Conservation (phyloP, 2,113 vertebrate species). For the Scomber scombrus region DNA sequence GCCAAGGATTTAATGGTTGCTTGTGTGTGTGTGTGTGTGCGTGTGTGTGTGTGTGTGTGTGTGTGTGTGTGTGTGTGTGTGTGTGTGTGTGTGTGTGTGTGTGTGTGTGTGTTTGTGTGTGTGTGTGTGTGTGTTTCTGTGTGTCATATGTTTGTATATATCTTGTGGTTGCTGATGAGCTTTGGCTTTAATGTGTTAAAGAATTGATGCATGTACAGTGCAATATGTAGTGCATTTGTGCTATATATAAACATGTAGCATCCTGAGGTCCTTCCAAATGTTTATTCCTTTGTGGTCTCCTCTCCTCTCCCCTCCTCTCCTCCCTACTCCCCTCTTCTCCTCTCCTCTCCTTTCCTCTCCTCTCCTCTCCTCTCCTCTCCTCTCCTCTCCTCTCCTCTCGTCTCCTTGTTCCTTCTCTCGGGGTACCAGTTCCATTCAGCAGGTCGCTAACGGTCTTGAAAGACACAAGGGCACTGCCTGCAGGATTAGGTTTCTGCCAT, state of each 20-base stretch:
- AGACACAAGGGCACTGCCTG: conserved; percentile 73
- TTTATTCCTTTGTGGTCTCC: conserved; percentile 1
- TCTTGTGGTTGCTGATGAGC: conserved; percentile 47
- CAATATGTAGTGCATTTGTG: conserved; percentile 48
- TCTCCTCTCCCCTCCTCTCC: conserved; percentile 13
- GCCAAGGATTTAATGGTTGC: conserved; percentile 67
- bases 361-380: background rate
- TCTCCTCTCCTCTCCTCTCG: background rate
- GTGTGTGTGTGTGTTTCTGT: conserved; percentile 20
- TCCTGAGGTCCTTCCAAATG: conserved; percentile 52
- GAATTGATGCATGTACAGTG: conserved; percentile 53
- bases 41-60: conserved; percentile 4
- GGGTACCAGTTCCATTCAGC: conserved; percentile 73
- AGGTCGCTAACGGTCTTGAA: conserved; percentile 76
- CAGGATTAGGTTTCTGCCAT: conserved; percentile 80
- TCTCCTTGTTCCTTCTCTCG: conserved; percentile 36
- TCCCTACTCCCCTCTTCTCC: conserved; percentile 7
- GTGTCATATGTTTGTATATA: conserved; percentile 49
- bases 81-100: conserved; percentile 42
- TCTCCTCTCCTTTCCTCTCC: conserved; percentile 6
- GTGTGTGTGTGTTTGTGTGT: conserved; percentile 1
- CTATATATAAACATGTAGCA: conserved; percentile 66
- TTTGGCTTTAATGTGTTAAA: conserved; percentile 68
- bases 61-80: conserved; percentile 20
- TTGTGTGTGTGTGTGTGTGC: conserved; percentile 43